Conservation (phyloP, 2,113 vertebrate species). For the human (Homo sapiens) region DNA sequence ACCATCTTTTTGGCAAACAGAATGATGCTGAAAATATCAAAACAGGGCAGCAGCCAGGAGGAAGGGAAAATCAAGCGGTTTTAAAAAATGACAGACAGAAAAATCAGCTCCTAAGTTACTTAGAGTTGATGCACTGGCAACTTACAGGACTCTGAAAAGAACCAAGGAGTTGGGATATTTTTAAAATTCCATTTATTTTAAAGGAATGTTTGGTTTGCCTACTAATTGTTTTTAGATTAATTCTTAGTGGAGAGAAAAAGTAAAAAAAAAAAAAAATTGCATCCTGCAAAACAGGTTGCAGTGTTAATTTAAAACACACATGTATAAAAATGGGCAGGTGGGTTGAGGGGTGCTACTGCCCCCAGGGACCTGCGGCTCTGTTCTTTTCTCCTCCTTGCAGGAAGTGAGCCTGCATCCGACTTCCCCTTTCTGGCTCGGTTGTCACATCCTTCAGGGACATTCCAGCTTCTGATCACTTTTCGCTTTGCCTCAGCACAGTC, state of each 20-base stretch:
- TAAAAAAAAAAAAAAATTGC: constrained; percentile 45
- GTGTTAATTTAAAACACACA: constrained; percentile 64
- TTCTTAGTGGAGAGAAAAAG: constrained; percentile 34
- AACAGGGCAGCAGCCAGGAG: not conserved
- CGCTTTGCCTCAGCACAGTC: not conserved
- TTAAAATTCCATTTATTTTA: constrained; percentile 61
- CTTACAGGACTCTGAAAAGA: not conserved
- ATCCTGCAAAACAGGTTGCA: constrained; percentile 54
- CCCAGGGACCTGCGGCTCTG: not conserved
- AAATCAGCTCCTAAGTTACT: constrained; percentile 41
- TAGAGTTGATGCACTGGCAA: constrained; percentile 24
- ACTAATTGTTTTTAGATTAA: constrained; percentile 67
- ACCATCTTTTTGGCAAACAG: constrained; percentile 5
- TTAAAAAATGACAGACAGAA: not conserved
- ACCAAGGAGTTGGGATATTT: constrained; percentile 26
- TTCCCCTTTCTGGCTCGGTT: not conserved
- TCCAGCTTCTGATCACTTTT: not conserved
- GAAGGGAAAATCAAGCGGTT: not conserved
- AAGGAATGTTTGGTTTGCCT: constrained; percentile 66
- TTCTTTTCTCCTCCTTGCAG: not conserved
- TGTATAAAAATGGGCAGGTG: not conserved
- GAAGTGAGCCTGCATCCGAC: not conserved
- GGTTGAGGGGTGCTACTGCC: not conserved
- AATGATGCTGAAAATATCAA: not conserved
- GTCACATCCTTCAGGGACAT: constrained; percentile 11